These are phyloP conservation scores for Spilosoma lubricipeda DNA, from an alignment of 2,888 invertebrate species.

Conservation along the genomic window DNA sequence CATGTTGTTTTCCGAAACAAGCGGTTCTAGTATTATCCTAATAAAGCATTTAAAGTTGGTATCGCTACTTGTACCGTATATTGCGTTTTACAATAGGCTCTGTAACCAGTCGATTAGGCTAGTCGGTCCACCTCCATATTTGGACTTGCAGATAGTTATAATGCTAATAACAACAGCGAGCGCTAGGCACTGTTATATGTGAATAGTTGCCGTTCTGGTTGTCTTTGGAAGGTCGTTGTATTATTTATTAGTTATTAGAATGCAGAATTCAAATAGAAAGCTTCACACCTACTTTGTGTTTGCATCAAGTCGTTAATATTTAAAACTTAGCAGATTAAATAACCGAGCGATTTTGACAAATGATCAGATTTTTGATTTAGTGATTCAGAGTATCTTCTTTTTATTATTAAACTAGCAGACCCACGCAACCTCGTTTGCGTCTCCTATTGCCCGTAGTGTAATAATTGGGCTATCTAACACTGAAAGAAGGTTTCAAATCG, in stretches of 20 bases:
- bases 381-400: background rate
- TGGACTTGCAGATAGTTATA: constrained; percentile 48
- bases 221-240: constrained; percentile 18
- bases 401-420: too few relatives aligned
- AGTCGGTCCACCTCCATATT: constrained; percentile 45
- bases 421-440: too few relatives aligned
- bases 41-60: background rate
- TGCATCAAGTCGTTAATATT: background rate
- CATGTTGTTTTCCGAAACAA: background rate
- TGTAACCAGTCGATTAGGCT: constrained; percentile 46
- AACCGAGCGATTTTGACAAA: background rate
- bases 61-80: constrained; percentile 23
- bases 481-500: too few relatives aligned
- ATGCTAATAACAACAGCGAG: constrained; percentile 36
- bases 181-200: constrained; percentile 14
- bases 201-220: constrained; percentile 14
- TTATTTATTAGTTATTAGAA: constrained; percentile 15
- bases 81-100: constrained; percentile 44
- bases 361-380: background rate
- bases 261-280: constrained; percentile 7
- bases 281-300: background rate
- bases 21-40: constrained; percentile 6
- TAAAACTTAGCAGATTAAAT: background rate
- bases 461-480: too few relatives aligned
- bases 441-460: too few relatives aligned